Base-by-base conservation (phyloP, 2,113 vertebrate species). In the Psilopogon haemacephalus region DNA sequence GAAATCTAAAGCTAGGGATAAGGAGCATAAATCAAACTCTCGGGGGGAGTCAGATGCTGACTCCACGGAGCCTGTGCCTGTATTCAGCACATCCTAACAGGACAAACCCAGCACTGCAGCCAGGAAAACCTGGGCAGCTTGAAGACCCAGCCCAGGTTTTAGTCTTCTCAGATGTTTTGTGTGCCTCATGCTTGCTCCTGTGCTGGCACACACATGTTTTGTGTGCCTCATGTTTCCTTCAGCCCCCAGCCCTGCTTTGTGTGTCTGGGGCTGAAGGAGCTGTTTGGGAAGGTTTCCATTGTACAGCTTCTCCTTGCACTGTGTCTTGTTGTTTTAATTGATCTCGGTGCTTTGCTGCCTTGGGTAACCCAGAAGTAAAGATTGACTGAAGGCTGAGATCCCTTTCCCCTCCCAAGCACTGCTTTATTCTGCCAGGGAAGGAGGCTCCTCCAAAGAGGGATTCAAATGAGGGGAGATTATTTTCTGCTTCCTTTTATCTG, bases 221-320 rank as follows among this genome's bases (percentile, higher is more conserved):
- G 27, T 72, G 30, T 32, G 6, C 24, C 0, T 8, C 2, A 5
- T 38, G 20, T 54, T 62, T 37, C 15, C 37, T 32, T 91, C 62
- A 32, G n/a, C 6, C 59, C 46, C 48, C 30, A 5, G n/a, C 54
- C 30, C 58, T 48, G 44, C 5, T 48, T 78, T 58, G 27, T 40
- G 65, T 26, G 16, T 21, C 44, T 73, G 3, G 0, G 38, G 38
- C 9, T 84, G 48, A 68, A 78, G 10, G 26, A 58, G 44, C 24
- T 70, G 9, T 48, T 86, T 27, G 19, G 75, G 77, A 80, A n/a
- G 0, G 0, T 73, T 80, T 67, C 42, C 35, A 0, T 37, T 71
- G 15, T 33, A 35, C 64, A 93, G 16, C 14, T 42, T 5, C 24
- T 87, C 28, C 11, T 33, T 38, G 44, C 32, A 12, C 4, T 38